Evolutionary conservation across 2,797 vertebrate species (phyloP).

Genomic region (Pseudomugil tenellus): DNA sequence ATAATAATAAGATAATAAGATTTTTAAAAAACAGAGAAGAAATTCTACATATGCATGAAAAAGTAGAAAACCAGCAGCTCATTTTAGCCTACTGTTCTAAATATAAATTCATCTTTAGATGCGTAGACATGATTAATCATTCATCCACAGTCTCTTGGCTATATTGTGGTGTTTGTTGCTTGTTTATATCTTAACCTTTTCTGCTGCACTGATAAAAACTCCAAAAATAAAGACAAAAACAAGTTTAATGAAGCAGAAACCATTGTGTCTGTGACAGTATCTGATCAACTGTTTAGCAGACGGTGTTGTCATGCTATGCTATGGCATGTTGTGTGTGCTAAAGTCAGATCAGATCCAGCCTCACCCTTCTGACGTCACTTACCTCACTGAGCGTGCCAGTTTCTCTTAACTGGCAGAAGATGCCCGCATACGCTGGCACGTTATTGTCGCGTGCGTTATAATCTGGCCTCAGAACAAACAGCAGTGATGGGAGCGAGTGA

Average conservation of each 20-base stretch:
- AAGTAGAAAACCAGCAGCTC: too few relatives aligned
- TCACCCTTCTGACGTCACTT: slow-evolving; percentile 39
- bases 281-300: slow-evolving; percentile 39
- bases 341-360: slow-evolving; percentile 44
- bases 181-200: too few relatives aligned
- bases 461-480: slow-evolving; percentile 51
- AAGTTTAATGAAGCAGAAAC: slow-evolving; percentile 3
- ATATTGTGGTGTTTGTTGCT: too few relatives aligned
- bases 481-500: slow-evolving; percentile 51
- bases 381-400: slow-evolving; percentile 66
- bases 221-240: not conserved
- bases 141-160: too few relatives aligned
- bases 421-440: slow-evolving; percentile 71
- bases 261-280: slow-evolving; percentile 22
- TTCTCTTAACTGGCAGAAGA: slow-evolving; percentile 45
- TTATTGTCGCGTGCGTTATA: slow-evolving; percentile 70
- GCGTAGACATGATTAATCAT: too few relatives aligned
- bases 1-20: too few relatives aligned
- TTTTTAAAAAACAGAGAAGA: too few relatives aligned
- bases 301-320: slow-evolving; percentile 31
- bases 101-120: too few relatives aligned
- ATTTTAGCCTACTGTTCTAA: too few relatives aligned
- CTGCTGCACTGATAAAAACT: too few relatives aligned
- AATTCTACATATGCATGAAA: not conserved
- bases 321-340: not conserved